Evolutionary conservation across 2,113 vertebrate species (phyloP).

Genomic region (Nettapus auritus): DNA sequence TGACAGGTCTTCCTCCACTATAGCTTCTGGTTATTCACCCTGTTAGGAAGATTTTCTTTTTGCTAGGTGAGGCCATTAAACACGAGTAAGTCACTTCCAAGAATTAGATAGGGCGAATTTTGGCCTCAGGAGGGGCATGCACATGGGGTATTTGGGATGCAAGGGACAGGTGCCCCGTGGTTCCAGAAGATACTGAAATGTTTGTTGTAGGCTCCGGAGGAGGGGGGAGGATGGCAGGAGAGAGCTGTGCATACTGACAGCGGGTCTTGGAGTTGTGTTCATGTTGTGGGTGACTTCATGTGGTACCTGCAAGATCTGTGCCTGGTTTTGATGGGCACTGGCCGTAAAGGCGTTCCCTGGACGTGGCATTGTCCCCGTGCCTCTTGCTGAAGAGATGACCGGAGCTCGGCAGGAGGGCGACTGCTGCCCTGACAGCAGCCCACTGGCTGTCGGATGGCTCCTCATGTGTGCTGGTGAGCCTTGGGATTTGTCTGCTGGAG

Average conservation of each 20-base stretch:
- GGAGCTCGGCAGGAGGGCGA: not conserved
- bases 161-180: rapidly evolving
- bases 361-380: rapidly evolving
- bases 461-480: rapidly evolving
- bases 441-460: not conserved
- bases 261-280: rapidly evolving
- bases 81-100: rapidly evolving
- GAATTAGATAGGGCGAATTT: rapidly evolving
- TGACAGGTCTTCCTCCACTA: not conserved
- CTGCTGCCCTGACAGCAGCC: not conserved
- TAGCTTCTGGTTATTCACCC: not conserved
- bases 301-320: not conserved
- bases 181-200: rapidly evolving
- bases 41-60: not conserved
- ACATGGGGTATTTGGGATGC: rapidly evolving
- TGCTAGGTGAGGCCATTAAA: rapidly evolving
- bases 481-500: not conserved
- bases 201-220: not conserved
- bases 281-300: not conserved
- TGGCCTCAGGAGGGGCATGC: not conserved
- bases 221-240: not conserved
- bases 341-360: not conserved
- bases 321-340: rapidly evolving
- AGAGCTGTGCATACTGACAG: rapidly evolving
- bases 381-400: rapidly evolving